phyloP scores from a whole-genome alignment of 1,140 invertebrate genomes.

The Lordiphosa collinella region DNA sequence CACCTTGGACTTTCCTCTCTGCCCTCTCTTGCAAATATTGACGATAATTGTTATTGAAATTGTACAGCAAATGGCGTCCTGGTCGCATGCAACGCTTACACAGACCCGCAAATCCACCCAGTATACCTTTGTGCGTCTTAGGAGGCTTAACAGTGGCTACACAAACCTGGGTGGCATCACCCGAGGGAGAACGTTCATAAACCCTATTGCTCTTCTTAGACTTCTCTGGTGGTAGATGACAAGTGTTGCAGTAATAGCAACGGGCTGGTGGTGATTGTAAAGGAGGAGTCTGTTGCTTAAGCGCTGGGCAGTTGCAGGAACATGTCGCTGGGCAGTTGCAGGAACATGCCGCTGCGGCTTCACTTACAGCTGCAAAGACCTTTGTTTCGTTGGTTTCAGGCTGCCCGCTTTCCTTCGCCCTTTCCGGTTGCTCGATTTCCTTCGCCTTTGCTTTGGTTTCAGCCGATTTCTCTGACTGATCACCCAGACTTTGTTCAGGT shows the following conservation, averaged over 20 bases:
- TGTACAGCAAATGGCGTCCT: conserved; percentile 47
- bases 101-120: conserved; percentile 10
- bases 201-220: background rate
- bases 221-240: background rate
- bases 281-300: background rate
- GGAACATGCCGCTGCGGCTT: too few species aligned
- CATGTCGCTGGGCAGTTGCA: too few species aligned
- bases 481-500: conserved; percentile 14
- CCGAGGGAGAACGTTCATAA: background rate
- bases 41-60: conserved; percentile 7
- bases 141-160: too few species aligned
- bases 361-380: too few species aligned
- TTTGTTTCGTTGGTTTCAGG: background rate
- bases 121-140: background rate
- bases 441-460: background rate
- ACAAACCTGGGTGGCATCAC: too few species aligned
- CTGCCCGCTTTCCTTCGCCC: too few species aligned
- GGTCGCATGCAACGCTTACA: conserved; percentile 23
- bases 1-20: background rate
- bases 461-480: background rate
- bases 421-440: background rate
- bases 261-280: too few species aligned
- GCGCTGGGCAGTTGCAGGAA: background rate
- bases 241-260: background rate
- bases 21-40: background rate